Percentiles rank a stretch among this genome's conserved stretches.
Evolutionary conservation across 2,113 vertebrate genomes (phyloP).

Genomic region (Megaceryle torquata): DNA sequence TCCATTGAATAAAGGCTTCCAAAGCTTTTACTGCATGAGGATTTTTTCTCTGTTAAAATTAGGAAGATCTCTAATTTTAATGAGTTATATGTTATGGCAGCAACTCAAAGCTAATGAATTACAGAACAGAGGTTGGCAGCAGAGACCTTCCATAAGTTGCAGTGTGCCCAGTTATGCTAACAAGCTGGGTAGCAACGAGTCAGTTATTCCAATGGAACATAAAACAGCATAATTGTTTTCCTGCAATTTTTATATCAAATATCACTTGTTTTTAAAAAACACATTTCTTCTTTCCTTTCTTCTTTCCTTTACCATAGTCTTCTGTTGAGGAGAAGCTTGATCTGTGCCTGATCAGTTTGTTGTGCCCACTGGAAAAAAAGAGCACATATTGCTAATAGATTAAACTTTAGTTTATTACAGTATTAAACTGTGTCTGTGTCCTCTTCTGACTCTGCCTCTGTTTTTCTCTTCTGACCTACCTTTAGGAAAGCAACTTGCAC

Average conservation of each 20-base stretch:
- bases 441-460: no score
- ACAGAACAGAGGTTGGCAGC: neutral
- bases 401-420: neutral
- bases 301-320: neutral
- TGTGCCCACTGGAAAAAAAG: neutral
- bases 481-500: neutral
- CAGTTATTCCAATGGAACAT: neutral
- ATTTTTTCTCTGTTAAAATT: neutral
- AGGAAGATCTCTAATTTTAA: constrained; percentile 5
- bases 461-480: neutral
- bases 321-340: neutral
- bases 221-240: constrained; percentile 22
- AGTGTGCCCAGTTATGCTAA: neutral
- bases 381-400: neutral
- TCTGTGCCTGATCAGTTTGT: neutral
- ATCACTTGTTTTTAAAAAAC: neutral
- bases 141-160: neutral
- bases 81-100: neutral
- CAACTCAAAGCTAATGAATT: constrained; percentile 36
- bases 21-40: neutral
- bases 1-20: neutral
- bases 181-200: neutral
- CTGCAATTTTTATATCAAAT: constrained; percentile 46
- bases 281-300: neutral
- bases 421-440: neutral